Percentiles rank a stretch among this genome's conserved stretches.
phyloP scores from a whole-genome alignment of 2,888 invertebrate species.

The Nomada lathburiana region DNA sequence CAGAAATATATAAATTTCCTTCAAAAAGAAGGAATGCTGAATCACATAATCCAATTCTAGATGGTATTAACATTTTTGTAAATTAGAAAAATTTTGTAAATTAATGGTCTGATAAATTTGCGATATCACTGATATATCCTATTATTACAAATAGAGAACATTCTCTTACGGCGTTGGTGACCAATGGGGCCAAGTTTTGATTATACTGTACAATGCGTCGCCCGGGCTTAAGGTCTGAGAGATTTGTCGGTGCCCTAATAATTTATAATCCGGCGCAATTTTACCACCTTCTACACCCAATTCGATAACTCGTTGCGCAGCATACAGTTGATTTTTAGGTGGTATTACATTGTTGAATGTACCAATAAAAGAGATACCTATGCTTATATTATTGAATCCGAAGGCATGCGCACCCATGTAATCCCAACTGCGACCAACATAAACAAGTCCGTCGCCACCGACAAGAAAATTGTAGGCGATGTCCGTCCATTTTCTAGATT shows the following conservation, averaged over 20 bases:
- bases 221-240: slow-evolving; percentile 90
- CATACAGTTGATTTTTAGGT: slow-evolving; percentile 84
- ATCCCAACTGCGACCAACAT: slow-evolving; percentile 91
- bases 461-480: slow-evolving; percentile 92
- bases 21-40: neutral
- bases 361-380: slow-evolving; percentile 91
- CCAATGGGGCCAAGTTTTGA: slow-evolving; percentile 90
- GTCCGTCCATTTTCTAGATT: slow-evolving; percentile 88
- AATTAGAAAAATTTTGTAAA: neutral
- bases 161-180: slow-evolving; percentile 68
- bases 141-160: neutral
- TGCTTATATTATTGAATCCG: slow-evolving; percentile 88
- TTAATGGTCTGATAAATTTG: slow-evolving; percentile 14
- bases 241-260: slow-evolving; percentile 89
- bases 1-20: neutral
- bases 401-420: slow-evolving; percentile 89
- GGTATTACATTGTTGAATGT: slow-evolving; percentile 86
- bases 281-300: slow-evolving; percentile 88
- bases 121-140: neutral
- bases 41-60: neutral
- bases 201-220: slow-evolving; percentile 87
- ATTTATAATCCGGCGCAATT: slow-evolving; percentile 87
- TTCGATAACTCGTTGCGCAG: slow-evolving; percentile 87
- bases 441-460: slow-evolving; percentile 91
- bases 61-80: neutral